Evolutionary conservation across 2,113 vertebrate genomes (phyloP), one percentile per base, ranked within the genome.

Genomic region (Phrynosoma blainvillii): DNA sequence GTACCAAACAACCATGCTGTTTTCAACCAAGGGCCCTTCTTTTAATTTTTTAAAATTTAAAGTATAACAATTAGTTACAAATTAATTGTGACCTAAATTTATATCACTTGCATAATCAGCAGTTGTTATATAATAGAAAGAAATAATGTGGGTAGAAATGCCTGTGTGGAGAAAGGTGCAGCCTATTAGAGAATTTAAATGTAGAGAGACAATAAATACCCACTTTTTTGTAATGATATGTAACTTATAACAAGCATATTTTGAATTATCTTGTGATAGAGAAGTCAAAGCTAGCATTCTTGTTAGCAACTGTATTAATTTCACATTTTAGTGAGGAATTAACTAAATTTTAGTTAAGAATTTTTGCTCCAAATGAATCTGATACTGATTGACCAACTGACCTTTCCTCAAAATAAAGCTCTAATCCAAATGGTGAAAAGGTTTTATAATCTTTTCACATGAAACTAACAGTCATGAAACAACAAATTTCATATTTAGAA

Each of bases 61-160:
- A 76, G 21, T 86, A 23, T 88, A 89, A 40, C 14, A 2, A 74
- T 89, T 1, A 73, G 36, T 80, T 62, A 11, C 13, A 74, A 85
- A 21, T 52, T 56, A n/a, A 70, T 79, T 42, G 23, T 70, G 7
- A 47, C 9, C 1, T 21, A 82, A 82, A 66, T 68, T 16, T 65
- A 52, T 76, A 23, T 30, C 25, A 54, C 13, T 83, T 82, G 27
- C 85, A 73, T 80, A 87, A 59, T 32, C 56, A 59, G 23, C 20
- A 4, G 36, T 3, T 27, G 18, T 56, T 89, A 84, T 25, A 47
- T 76, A 87, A 90, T 86, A 84, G 74, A 92, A 91, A 85, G 3
- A 0, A 84, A 76, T 73, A 76, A 30, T 8, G 13, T 71, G 0
- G 27, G 2, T 11, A 5, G 0, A n/a, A 65, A 47, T 66, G 36